Conservation (phyloP, 2,113 vertebrate genomes). For the Lipophrys pholis region DNA sequence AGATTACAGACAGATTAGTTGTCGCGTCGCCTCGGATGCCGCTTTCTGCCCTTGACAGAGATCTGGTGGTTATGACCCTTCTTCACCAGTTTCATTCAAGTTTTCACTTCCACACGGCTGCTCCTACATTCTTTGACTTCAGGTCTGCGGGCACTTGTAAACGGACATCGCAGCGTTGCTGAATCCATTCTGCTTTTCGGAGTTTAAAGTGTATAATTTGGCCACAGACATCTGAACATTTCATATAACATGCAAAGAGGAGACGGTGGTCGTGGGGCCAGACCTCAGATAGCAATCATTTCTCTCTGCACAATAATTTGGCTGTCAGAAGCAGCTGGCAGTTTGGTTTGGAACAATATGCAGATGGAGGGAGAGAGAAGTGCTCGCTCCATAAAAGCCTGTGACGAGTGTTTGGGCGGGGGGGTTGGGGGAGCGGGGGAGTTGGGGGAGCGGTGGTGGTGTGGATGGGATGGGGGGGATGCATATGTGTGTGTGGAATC, state of each 20-base stretch:
- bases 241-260: constrained; percentile 51
- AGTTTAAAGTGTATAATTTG: constrained; percentile 71
- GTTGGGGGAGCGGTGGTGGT: constrained; percentile 21
- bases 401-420: constrained; percentile 30
- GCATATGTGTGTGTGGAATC: constrained; percentile 71
- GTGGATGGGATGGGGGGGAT: neutral
- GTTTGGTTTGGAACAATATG: constrained; percentile 80
- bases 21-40: neutral
- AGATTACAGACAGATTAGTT: neutral
- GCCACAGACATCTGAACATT: constrained; percentile 69
- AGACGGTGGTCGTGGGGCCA: constrained; percentile 31
- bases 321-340: constrained; percentile 85
- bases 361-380: constrained; percentile 74
- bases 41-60: neutral
- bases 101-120: constrained; percentile 20
- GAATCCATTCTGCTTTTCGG: constrained; percentile 52
- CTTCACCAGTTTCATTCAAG: constrained; percentile 12
- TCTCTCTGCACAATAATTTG: constrained; percentile 81
- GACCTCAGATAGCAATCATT: constrained; percentile 77
- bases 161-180: constrained; percentile 23
- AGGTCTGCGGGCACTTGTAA: neutral
- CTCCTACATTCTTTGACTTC: neutral
- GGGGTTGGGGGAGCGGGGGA: neutral
- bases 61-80: neutral
- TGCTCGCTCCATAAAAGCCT: constrained; percentile 61